Base-by-base conservation (phyloP, 2,888 invertebrate genomes). In the Idaea dimidiata region DNA sequence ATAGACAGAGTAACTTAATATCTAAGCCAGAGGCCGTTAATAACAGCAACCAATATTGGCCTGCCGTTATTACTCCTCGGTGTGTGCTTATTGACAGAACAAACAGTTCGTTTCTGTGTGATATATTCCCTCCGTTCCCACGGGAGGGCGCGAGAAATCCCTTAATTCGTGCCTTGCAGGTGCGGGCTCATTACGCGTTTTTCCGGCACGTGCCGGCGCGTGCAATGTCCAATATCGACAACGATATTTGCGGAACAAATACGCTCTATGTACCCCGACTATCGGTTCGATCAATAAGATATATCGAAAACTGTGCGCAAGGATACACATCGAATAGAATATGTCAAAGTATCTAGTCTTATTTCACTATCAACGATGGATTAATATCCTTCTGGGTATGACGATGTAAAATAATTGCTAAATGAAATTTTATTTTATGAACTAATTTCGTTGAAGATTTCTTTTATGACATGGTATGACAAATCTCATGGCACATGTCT, bases 61-160 rank as follows among this genome's bases (percentile, higher is more conserved):
- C 79, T 66, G 77, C 81, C 78, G 75, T 82, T 87, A 89, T 88
- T 87, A 79, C 83, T 78, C 75, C 73, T 76, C 66, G 72, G 78
- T 70, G 76, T 75, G 79, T 73, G 67, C 70, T 72, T 90, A 91
- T 91, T 88, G 89, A 87, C 88, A 79, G 81, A 84, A 79, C 78
- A 88, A 89, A 89, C 86, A 86, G 75, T 80, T 79, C 80, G 78
- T 76, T 78, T 80, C 78, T 43, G 72, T 76, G 72, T 72, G 75
- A 72, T 78, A 73, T 64, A 70, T 69, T 73, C 80, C 80, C 83
- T 82, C 76, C 81, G 83, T 73, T 91, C 91, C 90, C 91, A 91
- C 91, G 91, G 88, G 91, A 90, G 91, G 91, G 91, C 88, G 91
- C 89, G 89, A 91, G 87, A 91, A 90, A 91, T 91, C 91, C 91